phyloP scores from a whole-genome alignment of 1,140 invertebrate species.

The Trichonephila inaurata region DNA sequence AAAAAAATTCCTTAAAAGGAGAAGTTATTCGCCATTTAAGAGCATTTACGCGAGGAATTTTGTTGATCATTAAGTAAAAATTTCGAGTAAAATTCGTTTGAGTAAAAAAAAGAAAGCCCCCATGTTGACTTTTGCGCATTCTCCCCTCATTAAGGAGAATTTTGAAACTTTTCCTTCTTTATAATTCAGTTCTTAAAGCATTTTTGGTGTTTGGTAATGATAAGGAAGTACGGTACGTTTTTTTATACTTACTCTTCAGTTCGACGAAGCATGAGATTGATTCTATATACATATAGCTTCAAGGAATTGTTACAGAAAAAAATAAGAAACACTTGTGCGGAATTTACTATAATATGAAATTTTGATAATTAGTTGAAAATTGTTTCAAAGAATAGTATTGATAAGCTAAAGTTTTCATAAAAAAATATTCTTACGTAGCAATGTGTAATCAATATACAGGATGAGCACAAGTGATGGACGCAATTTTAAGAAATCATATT shows the following conservation, averaged over 20 bases:
- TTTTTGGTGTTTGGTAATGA: not conserved
- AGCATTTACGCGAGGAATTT: slow-evolving; percentile 19
- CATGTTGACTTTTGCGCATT: not conserved
- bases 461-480: too few relatives aligned
- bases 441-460: too few relatives aligned
- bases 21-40: slow-evolving; percentile 27
- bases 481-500: too few relatives aligned
- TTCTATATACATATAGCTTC: too few relatives aligned
- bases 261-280: too few relatives aligned
- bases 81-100: not conserved
- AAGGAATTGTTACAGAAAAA: too few relatives aligned
- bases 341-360: too few relatives aligned
- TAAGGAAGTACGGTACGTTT: not conserved
- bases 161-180: not conserved
- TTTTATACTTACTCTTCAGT: not conserved
- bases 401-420: too few relatives aligned
- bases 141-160: not conserved
- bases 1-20: not conserved
- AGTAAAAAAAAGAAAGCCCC: not conserved
- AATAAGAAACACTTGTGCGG: too few relatives aligned
- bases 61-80: slow-evolving; percentile 30
- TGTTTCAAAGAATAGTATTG: too few relatives aligned
- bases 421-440: too few relatives aligned
- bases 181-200: not conserved
- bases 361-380: too few relatives aligned